A percentile compares a stretch with the other conserved stretches of the same genome.
Evolutionary conservation across 1,140 invertebrate genomes (phyloP).

Genomic region (Camponotus pennsylvanicus): DNA sequence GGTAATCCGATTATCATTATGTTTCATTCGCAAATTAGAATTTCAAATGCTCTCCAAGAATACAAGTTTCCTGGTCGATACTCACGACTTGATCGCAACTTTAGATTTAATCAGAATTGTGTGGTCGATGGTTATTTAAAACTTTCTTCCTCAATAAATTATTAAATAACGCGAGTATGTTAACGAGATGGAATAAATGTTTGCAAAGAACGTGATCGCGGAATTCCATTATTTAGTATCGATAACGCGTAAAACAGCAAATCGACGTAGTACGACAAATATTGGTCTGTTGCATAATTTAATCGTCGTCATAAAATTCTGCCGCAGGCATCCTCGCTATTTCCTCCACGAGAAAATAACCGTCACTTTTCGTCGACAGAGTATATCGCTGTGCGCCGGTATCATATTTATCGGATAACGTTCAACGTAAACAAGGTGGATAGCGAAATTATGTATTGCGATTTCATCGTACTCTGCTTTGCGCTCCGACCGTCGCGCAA

Average conservation of each 20-base stretch:
- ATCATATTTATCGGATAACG: constrained; percentile 23
- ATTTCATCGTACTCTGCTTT: constrained; percentile 16
- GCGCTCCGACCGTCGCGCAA: constrained; percentile 21
- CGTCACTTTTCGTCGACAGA: constrained; percentile 37
- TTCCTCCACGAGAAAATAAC: constrained; percentile 46
- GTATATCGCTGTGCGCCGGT: background rate
- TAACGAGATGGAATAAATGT: constrained; percentile 52
- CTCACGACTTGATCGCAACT: background rate
- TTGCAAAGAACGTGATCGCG: background rate
- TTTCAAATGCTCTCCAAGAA: constrained; percentile 22
- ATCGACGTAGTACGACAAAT: constrained; percentile 46
- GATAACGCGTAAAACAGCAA: constrained; percentile 58
- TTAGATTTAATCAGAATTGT: background rate
- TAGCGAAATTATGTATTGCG: constrained; percentile 33
- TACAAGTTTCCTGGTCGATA: constrained; percentile 16
- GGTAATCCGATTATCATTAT: constrained; percentile 1
- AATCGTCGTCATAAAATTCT: constrained; percentile 62
- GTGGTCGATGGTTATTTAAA: constrained; percentile 14
- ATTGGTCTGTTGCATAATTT: constrained; percentile 67
- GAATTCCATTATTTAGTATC: constrained; percentile 56
- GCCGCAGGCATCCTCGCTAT: constrained; percentile 52
- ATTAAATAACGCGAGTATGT: constrained; percentile 45
- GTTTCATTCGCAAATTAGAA: constrained; percentile 32
- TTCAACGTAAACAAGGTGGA: constrained; percentile 38
- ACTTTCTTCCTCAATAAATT: constrained; percentile 22